Base-by-base conservation (phyloP, 2,113 vertebrate genomes). In the Struthio camelus region DNA sequence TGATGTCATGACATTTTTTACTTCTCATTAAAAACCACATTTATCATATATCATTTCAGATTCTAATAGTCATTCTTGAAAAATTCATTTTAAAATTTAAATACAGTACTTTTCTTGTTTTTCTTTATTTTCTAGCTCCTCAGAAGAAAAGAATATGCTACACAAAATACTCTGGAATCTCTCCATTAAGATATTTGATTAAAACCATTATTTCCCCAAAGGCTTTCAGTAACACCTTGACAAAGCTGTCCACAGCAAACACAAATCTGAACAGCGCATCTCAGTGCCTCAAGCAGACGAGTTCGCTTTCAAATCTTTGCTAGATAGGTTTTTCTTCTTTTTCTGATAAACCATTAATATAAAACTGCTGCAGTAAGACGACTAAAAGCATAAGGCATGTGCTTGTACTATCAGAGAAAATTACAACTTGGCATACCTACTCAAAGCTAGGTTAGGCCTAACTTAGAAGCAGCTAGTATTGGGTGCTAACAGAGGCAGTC, bases 1-100 rank as follows among this genome's bases (percentile, higher is more conserved):
- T 94, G 91, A 92, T 87, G 92, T 85, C 77, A 65, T 67, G 84
- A 53, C 42, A 40, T 20, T 94, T 91, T 91, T 93, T 70, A 85
- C 19, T 81, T 89, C 58, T 50, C 81, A 79, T 91, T 83, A 71
- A 56, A 91, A 56, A 78, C 80, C 89, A 67, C 32, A 65, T 81
- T 89, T 54, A 90, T 50, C 36, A 38, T 79, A 59, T 78, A 25
- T 32, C 72, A 40, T 34, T 80, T 69, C 24, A 9, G 30, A 18
- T 42, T 77, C 32, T 64, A 96, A 94, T 19, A 27, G 73, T 46
- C 34, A 81, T 50, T 40, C 77, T 77, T 36, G 64, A 76, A 94
- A 89, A 91, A 4, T 50, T 86, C 40, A 40, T 77, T 91, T 32
- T 70, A 80, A 80, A 67, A 80, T 4, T 6, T 50, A 81, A 79